Conservation (phyloP, 2,113 vertebrate genomes). For the Myotis lucifugus region DNA sequence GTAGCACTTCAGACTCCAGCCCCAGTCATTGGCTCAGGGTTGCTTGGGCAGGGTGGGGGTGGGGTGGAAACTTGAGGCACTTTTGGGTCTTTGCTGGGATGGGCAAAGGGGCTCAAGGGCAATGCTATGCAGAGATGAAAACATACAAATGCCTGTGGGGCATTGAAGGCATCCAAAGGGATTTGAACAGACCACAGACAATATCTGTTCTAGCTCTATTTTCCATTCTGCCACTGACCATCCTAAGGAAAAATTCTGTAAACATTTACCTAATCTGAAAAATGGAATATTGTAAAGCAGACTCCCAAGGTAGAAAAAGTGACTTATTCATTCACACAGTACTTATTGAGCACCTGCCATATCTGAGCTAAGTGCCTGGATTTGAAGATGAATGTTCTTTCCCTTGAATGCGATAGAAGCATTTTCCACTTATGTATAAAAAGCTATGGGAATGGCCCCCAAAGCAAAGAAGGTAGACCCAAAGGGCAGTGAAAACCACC, state of each 20-base stretch:
- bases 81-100: not conserved
- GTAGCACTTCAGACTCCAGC: not conserved
- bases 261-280: not conserved
- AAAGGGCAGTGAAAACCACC: not conserved
- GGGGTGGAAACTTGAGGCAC: not conserved
- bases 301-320: not conserved
- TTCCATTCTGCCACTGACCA: not conserved
- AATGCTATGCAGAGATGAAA: not conserved
- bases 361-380: not conserved
- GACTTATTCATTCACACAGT: not conserved
- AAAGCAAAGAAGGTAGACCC: not conserved
- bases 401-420: not conserved
- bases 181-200: not conserved
- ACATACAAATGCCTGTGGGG: not conserved
- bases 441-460: not conserved
- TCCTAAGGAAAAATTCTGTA: not conserved
- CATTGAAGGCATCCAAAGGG: not conserved
- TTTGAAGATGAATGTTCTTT: slow-evolving; percentile 25
- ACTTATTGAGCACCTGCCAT: not conserved
- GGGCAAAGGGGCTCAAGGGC: not conserved
- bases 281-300: not conserved
- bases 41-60: not conserved
- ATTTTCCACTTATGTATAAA: not conserved
- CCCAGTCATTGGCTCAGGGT: not conserved
- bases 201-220: not conserved